Evolutionary conservation across 2,113 vertebrate genomes (phyloP), one percentile per base, ranked within the genome.

Genomic region (Abramis brama): DNA sequence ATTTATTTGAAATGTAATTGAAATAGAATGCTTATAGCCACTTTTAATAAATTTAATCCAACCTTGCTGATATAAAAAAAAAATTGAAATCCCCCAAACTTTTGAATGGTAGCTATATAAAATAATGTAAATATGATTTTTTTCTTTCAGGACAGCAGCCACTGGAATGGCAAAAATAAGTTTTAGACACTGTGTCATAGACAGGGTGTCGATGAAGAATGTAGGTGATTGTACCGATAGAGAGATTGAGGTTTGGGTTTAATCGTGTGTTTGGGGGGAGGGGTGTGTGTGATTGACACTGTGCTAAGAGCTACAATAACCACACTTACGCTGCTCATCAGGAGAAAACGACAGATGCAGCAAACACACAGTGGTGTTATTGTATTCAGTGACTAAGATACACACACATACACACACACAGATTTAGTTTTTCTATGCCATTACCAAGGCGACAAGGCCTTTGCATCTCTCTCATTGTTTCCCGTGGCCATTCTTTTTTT

Each of bases 291-390:
- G 25, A 66, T n/a, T 83, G 50, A 27, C 6, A 47, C 8, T 23
- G 13, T n/a, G 8, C 23, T 66, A n/a, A 74, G 70, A 81, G 81
- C 39, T 70, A 91, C 88, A 91, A 89, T 89, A 86, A 89, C 23
- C 8, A 78, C 85, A 86, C 71, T 84, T 92, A 87, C 92, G 80
- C 77, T 86, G 62, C 83, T 83, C 15, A 59, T 70, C 55, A 33
- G 39, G n/a, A 70, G 78, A 87, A 75, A 25, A 6, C 39, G 70
- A 78, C 66, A 79, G 87, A 89, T 83, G 88, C 66, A 11, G 75
- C 60, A 5, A 43, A 87, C 70, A 93, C 91, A 93, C 91, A 93
- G 88, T 89, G 84, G 12, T 62, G 83, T 91, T 89, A 88, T 87
- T 94, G 91, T 92, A 62, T 57, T 7, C 60, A n/a, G 10, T 59